Conservation (phyloP, 2,888 invertebrate species). For the Xanthia icteritia region DNA sequence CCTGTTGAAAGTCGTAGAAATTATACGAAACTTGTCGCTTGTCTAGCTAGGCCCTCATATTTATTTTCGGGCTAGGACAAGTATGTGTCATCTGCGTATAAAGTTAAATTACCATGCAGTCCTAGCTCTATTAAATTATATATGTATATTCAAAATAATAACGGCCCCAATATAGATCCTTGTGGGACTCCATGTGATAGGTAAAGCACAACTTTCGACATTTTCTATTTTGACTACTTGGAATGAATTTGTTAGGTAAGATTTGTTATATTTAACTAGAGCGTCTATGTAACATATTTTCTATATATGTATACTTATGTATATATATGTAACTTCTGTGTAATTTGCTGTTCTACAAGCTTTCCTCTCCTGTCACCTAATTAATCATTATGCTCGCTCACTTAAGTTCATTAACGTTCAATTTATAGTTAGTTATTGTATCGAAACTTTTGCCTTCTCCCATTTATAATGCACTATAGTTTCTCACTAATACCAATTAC, state of each 20-base stretch:
- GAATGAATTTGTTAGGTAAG: background rate
- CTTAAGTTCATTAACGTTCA: background rate
- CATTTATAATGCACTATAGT: background rate
- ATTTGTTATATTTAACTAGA: background rate
- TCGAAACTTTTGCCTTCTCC: background rate
- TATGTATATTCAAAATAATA: background rate
- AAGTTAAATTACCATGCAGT: background rate
- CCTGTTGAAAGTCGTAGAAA: too few species aligned
- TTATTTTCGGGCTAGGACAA: too few species aligned
- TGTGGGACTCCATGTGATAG: background rate
- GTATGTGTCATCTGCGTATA: too few species aligned
- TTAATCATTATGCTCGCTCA: background rate
- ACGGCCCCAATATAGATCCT: background rate
- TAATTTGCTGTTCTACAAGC: too few species aligned
- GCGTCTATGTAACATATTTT: too few species aligned
- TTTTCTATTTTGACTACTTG: background rate
- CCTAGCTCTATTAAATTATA: background rate
- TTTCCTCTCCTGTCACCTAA: background rate
- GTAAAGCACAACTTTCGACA: background rate
- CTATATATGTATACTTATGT: too few species aligned
- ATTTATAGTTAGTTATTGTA: background rate
- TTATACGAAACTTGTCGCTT: too few species aligned
- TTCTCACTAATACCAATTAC: constrained; percentile 28
- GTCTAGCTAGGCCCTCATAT: too few species aligned
- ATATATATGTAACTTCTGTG: background rate